Evolutionary conservation across 2,888 invertebrate genomes (phyloP).

Genomic region (Endotricha flammealis): DNA sequence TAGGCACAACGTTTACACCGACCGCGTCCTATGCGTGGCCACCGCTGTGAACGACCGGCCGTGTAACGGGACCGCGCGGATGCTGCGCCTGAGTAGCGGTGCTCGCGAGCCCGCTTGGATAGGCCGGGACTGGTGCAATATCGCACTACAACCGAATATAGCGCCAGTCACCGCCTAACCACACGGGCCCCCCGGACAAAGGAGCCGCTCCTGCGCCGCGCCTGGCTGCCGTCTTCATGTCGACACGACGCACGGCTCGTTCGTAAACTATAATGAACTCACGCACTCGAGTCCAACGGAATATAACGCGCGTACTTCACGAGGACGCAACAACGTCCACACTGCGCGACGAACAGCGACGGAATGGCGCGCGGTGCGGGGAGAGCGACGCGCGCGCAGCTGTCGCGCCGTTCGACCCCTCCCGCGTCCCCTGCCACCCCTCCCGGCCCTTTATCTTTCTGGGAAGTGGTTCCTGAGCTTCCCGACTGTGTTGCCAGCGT

Average conservation of each 20-base stretch:
- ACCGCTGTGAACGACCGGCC: conserved; percentile 73
- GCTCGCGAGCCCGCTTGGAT: conserved; percentile 73
- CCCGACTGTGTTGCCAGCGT: conserved; percentile 61
- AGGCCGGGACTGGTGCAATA: conserved; percentile 80
- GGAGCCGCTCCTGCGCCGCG: conserved; percentile 57
- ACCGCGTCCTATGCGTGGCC: conserved; percentile 77
- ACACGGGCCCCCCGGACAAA: conserved; percentile 71
- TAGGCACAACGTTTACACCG: conserved; percentile 72
- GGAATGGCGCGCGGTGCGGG: conserved; percentile 56
- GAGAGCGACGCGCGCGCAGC: conserved; percentile 67
- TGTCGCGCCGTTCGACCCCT: conserved; percentile 58
- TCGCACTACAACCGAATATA: conserved; percentile 70
- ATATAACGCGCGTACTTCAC: conserved; percentile 53
- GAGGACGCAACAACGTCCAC: conserved; percentile 30
- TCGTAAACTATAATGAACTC: conserved; percentile 36
- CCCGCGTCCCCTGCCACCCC: conserved; percentile 32
- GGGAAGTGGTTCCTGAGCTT: conserved; percentile 78
- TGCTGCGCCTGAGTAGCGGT: conserved; percentile 68
- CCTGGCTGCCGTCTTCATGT: conserved; percentile 33
- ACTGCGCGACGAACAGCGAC: conserved; percentile 44
- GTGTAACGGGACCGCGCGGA: conserved; percentile 74
- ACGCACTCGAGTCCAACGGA: conserved; percentile 45
- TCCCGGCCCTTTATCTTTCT: conserved; percentile 73
- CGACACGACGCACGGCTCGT: conserved; percentile 23
- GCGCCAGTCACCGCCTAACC: conserved; percentile 75